Evolutionary conservation across 2,113 vertebrate genomes (phyloP).

Genomic region (Scophthalmus maximus): DNA sequence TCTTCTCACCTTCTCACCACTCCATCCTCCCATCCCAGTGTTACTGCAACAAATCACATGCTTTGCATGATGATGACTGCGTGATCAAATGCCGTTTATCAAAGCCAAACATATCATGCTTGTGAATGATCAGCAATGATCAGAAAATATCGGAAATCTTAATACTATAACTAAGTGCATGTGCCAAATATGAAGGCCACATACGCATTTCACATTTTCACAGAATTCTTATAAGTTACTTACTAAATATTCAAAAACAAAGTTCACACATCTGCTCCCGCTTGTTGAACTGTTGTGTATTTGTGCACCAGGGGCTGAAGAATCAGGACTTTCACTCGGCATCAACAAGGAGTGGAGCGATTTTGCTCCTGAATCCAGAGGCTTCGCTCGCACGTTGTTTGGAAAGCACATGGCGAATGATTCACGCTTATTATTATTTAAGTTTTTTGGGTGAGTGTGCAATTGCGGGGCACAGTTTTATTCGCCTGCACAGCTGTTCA

Average conservation of each 20-base stretch:
- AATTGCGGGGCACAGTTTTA: constrained; percentile 33
- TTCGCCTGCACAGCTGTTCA: constrained; percentile 41
- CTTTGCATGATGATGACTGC: no score
- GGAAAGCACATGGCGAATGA: constrained; percentile 31
- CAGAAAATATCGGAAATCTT: no score
- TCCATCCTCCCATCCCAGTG: constrained; percentile 18
- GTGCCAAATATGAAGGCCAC: no score
- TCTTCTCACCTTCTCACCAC: constrained; percentile 1
- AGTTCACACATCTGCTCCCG: constrained; percentile 21
- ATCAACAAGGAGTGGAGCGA: constrained; percentile 4
- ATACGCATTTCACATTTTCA: no score
- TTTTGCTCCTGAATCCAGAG: constrained; percentile 12
- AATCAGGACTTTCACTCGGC: constrained; percentile 36
- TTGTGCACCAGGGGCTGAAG: constrained; percentile 28
- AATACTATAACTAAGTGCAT: no score
- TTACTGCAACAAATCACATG: constrained; percentile 48
- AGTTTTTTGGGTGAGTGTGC: constrained; percentile 25
- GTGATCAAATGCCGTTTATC: no score
- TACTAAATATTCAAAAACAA: neutral
- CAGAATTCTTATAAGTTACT: no score
- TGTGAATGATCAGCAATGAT: no score
- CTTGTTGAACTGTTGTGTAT: neutral
- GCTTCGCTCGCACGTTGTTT: constrained; percentile 16
- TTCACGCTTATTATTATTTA: constrained; percentile 42
- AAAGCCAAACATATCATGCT: no score